Evolutionary conservation across 2,113 vertebrate species (phyloP), one percentile per base, ranked within the genome.

Genomic region (Tragulus kanchil): DNA sequence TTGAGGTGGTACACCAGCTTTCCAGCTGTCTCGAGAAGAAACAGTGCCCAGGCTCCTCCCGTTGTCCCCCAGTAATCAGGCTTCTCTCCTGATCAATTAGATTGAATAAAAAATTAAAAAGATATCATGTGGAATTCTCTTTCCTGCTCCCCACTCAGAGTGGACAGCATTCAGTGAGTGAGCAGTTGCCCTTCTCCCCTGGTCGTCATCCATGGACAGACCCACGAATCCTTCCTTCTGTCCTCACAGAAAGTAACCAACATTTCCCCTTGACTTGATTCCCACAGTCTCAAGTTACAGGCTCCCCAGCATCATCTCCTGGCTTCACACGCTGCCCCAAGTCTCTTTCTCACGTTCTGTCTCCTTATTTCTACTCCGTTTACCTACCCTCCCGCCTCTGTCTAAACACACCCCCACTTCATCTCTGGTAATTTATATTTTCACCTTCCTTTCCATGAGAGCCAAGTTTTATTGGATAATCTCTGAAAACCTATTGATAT

Each of bases 241-340:
- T 52, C 58, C 19, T 71, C 17, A 42, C 4, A 6, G n/a, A 71
- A 28, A 75, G 50, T 54, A 16, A 54, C 31, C 79, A 85, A 48
- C 31, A 31, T 87, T 86, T 81, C 81, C 85, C 77, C 75, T 62
- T 59, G 6, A 73, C 85, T 92, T 65, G 64, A 23, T 95, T 96
- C 94, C 78, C 82, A 93, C 36, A 26, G 94, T 88, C 75, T 97
- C 93, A 62, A 25, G 58, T 96, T 92, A 64, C 85, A 77, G 50
- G 48, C 26, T 83, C n/a, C 45, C 59, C 21, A 19, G 7, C 31
- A 28, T 59, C 50, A 5, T 59, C 28, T 4, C 28, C 28, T 16
- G n/a, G 54, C 36, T 48, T 26, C 71, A 45, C 61, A 52, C 23
- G 45, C 16, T 13, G n/a, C 14, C 71, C 21, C 11, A 19, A 19